phyloP scores from a whole-genome alignment of 64 coral and sea anemone species.

The Montipora sp. region DNA sequence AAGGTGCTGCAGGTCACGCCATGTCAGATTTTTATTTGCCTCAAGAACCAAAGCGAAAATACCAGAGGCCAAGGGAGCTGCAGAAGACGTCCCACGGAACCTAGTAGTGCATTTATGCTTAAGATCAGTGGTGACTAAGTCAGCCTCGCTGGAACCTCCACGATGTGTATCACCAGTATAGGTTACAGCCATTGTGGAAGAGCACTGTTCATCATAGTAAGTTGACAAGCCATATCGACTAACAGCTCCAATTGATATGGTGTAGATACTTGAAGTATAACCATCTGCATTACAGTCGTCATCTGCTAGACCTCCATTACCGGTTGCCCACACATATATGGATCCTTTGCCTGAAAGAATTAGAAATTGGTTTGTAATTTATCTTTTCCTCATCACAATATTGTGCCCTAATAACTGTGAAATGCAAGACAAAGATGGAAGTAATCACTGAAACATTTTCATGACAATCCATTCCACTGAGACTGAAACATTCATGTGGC shows the following conservation, averaged over 20 bases:
- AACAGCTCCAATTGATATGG: slow-evolving; percentile 95
- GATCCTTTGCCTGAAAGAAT: slow-evolving; percentile 77
- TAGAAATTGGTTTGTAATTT: not conserved
- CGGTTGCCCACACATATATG: slow-evolving; percentile 98
- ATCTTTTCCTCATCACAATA: not conserved
- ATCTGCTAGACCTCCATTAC: slow-evolving; percentile 93
- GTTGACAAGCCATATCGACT: slow-evolving; percentile 96
- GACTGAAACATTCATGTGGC: no score
- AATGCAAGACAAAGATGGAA: no score
- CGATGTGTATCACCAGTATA: slow-evolving; percentile 94
- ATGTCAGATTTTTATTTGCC: slow-evolving; percentile 87
- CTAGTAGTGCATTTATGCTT: slow-evolving; percentile 84
- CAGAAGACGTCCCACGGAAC: slow-evolving; percentile 95
- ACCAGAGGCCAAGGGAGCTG: slow-evolving; percentile 93
- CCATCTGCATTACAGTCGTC: slow-evolving; percentile 98
- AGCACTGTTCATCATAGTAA: slow-evolving; percentile 97
- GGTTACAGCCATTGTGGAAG: slow-evolving; percentile 95
- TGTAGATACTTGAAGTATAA: slow-evolving; percentile 98
- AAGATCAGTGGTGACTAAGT: slow-evolving; percentile 91
- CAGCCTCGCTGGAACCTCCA: slow-evolving; percentile 68
- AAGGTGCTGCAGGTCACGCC: slow-evolving; percentile 97
- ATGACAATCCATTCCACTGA: no score
- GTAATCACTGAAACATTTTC: no score
- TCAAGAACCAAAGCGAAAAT: slow-evolving; percentile 97
- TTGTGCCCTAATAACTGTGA: not conserved